Conservation (phyloP, 2,113 vertebrate genomes). For the Vulpes ferrilata region DNA sequence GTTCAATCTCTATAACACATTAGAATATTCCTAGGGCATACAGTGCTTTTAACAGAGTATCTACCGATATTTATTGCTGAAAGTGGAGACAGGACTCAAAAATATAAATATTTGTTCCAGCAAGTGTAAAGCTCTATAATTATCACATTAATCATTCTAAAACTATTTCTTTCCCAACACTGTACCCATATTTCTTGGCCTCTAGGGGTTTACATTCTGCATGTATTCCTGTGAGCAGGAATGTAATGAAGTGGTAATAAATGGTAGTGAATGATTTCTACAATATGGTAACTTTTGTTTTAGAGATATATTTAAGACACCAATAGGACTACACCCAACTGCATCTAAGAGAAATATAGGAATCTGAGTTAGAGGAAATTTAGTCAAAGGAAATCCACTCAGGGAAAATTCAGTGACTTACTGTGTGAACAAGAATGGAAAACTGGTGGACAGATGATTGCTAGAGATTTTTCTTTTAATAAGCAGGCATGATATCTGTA, state of each 20-base stretch:
- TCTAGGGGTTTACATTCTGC: background rate
- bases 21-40: slow-evolving; percentile 26
- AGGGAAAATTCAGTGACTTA: background rate
- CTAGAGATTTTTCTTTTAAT: background rate
- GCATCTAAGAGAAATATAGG: background rate
- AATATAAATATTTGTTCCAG: background rate
- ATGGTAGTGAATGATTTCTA: background rate
- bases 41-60: background rate
- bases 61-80: background rate
- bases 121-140: background rate
- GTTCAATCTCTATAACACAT: background rate
- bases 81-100: background rate
- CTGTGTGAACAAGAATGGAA: background rate
- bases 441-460: background rate
- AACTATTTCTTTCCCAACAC: background rate
- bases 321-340: background rate
- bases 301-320: background rate
- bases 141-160: background rate
- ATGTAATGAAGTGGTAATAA: background rate
- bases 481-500: background rate
- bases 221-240: background rate
- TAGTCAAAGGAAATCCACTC: background rate
- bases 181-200: background rate
- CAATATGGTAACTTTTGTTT: background rate
- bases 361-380: background rate